Base-by-base conservation (phyloP, 1,140 invertebrate genomes). In the Agrypnia vestita region DNA sequence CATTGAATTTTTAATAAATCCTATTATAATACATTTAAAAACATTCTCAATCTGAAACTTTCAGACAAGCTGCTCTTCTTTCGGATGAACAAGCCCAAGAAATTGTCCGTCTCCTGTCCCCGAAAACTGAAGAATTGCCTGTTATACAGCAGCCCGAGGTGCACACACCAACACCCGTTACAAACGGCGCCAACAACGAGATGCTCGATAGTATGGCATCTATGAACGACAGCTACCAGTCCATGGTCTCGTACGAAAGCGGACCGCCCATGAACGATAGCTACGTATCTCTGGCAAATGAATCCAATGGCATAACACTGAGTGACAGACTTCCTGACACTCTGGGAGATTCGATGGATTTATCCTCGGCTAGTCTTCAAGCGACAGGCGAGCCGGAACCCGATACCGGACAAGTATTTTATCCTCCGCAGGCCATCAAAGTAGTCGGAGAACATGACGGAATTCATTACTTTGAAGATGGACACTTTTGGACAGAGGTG, bases 401-500 rank as follows among this genome's bases (percentile, higher is more conserved):
- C 11, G 79, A 80, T 25, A 84, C 85, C n/a, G 84, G 84, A 84
- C 85, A 84, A 80, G 90, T 87, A 21, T 84, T 85, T 56, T 89
- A 89, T 84, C 88, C 89, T 71, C 88, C 89, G 46, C 85, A 85
- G 15, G 35, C 85, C 17, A 84, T 90, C 71, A 91, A 92, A 84
- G 92, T 86, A 84, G 90, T 85, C 85, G 93, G 78, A 89, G 94
- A 89, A 91, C 91, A 91, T 76, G 90, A 96, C 84, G 96, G 95
- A 19, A 94, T 97, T 56, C 96, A 97, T 87, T 97, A 96, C 87
- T 95, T 95, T 83, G 95, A 97, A 86, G 96, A 97, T 90, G 96
- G 96, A 59, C 96, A 97, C 87, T 97, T 97, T 87, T 97, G 96
- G 93, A 95, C 96, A 88, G 96, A 97, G 91, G 94, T 96, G 74